These are phyloP conservation scores for Theretra japonica DNA, from an alignment of 2,888 invertebrate species.

Conservation along the genomic window DNA sequence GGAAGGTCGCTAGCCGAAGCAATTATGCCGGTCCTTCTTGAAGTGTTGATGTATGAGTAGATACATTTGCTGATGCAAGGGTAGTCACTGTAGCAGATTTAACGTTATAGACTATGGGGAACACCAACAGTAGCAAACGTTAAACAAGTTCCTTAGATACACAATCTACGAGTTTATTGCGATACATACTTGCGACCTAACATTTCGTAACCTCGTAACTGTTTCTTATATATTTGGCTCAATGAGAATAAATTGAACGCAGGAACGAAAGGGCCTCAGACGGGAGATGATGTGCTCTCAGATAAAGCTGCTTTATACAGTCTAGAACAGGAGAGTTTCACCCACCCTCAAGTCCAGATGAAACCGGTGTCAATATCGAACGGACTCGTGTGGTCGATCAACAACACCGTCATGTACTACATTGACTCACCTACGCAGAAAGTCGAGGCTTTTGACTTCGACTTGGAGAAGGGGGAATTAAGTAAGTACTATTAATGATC, in stretches of 20 bases:
- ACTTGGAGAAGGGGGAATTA: conserved; percentile 67
- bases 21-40: too few relatives aligned
- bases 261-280: conserved; percentile 87
- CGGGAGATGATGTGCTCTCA: conserved; percentile 72
- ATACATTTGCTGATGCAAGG: too few relatives aligned
- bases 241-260: not conserved
- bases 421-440: conserved; percentile 88
- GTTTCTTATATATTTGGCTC: too few relatives aligned
- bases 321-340: conserved; percentile 63
- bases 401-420: conserved; percentile 88
- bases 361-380: conserved; percentile 87
- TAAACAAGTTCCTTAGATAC: too few relatives aligned
- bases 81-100: too few relatives aligned
- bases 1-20: too few relatives aligned
- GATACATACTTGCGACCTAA: too few relatives aligned
- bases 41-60: too few relatives aligned
- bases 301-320: conserved; percentile 85
- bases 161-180: too few relatives aligned
- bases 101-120: too few relatives aligned
- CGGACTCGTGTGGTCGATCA: conserved; percentile 89
- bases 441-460: conserved; percentile 88
- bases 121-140: too few relatives aligned
- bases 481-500: conserved; percentile 50
- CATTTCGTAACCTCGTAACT: too few relatives aligned
- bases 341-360: conserved; percentile 52